Base-by-base conservation (phyloP, 2,797 vertebrate species). In the Sebastes iracundus region DNA sequence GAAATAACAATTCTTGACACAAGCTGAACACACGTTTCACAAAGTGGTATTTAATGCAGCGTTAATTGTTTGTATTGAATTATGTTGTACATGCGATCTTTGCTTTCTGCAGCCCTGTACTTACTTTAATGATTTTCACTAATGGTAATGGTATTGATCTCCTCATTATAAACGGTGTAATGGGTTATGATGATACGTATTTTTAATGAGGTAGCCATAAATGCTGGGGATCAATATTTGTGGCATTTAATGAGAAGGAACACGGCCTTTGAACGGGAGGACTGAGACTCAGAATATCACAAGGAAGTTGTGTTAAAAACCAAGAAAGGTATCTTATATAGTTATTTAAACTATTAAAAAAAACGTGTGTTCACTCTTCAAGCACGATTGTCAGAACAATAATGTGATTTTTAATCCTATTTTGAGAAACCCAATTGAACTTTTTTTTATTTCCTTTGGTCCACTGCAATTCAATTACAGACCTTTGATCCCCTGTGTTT, bases 141-240 rank as follows among this genome's bases (percentile, higher is more conserved):
- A 59, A 46, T 38, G 22, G 14, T 38, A 22, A 23, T 20, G 1
- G 11, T 53, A 82, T 82, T 68, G 67, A 80, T 79, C 42, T 32
- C 8, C 20, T 63, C n/a, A 70, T 72, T 66, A 49, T 69, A 14
- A 53, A 2, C 9, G 7, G 22, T 53, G 6, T 67, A 28, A 60
- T 64, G 35, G 32, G 13, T 60, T 58, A 25, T 38, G 11, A 65
- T 70, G 2, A 27, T 27, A 20, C 13, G 2, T 55, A 53, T 61
- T 52, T 81, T 83, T 72, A 69, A 77, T 75, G 32, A 79, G 62
- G 12, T 13, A 2, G n/a, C 28, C 7, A 38, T 46, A 59, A 77
- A 69, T 81, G 59, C 30, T 12, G 25, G n/a, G 14, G 22, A 63
- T 86, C 52, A 14, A 66, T 78, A 67, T 56, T 13, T 73, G 38